These are phyloP conservation scores for Nymphalis c-album DNA, from an alignment of 2,888 invertebrate species.

Conservation along the genomic window DNA sequence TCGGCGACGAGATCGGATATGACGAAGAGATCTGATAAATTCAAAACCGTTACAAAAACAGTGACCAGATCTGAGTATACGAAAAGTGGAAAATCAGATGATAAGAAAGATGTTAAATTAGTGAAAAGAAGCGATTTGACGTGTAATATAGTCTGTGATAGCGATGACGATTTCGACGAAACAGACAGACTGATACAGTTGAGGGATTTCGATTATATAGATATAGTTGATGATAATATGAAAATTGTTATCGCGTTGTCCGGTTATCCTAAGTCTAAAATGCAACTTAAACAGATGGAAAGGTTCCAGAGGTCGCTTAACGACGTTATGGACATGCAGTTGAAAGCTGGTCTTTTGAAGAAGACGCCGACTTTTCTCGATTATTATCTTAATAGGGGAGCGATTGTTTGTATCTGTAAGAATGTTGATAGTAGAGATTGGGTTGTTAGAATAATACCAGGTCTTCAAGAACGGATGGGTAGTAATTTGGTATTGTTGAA, in stretches of 20 bases:
- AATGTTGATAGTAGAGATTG: conserved; percentile 67
- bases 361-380: conserved; percentile 63
- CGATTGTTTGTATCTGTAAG: conserved; percentile 70
- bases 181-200: conserved; percentile 65
- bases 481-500: conserved; percentile 61
- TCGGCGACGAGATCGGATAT: not conserved
- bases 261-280: conserved; percentile 69
- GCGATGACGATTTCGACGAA: conserved; percentile 62
- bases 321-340: conserved; percentile 68
- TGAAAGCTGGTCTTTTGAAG: conserved; percentile 62
- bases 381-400: conserved; percentile 70
- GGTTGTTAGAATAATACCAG: conserved; percentile 66
- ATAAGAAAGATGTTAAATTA: conserved; percentile 45
- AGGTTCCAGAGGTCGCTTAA: conserved; percentile 60
- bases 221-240: conserved; percentile 63
- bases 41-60: conserved; percentile 4
- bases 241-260: conserved; percentile 66
- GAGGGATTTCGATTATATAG: conserved; percentile 63
- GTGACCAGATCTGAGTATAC: conserved; percentile 52
- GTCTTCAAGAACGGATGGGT: conserved; percentile 69
- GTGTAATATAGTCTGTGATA: conserved; percentile 59
- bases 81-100: conserved; percentile 52
- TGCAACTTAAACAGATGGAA: conserved; percentile 65
- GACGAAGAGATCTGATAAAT: not conserved
- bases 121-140: conserved; percentile 37